phyloP scores from a whole-genome alignment of 2,797 vertebrate species.

The Betta splendens region DNA sequence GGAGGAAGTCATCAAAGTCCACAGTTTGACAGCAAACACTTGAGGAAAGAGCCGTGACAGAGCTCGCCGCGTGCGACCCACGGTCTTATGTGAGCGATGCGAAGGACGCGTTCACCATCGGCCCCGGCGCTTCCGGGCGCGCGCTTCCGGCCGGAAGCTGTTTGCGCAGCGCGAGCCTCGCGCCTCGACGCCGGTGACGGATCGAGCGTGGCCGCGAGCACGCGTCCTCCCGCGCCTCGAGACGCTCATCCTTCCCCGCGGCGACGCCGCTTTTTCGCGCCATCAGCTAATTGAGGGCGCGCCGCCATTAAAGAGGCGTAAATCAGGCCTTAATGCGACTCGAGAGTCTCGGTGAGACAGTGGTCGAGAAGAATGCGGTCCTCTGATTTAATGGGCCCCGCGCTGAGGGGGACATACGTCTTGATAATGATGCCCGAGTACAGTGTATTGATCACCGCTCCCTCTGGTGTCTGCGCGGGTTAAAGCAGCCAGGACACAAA shows the following conservation, averaged over 20 bases:
- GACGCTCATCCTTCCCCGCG: slow-evolving; percentile 51
- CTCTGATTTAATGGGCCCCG: slow-evolving; percentile 77
- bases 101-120: slow-evolving; percentile 57
- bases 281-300: slow-evolving; percentile 78
- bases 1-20: slow-evolving; percentile 36
- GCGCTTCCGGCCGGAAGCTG: slow-evolving; percentile 46
- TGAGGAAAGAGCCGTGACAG: slow-evolving; percentile 37
- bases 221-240: slow-evolving; percentile 45
- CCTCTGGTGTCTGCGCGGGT: slow-evolving; percentile 72
- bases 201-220: slow-evolving; percentile 52
- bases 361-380: slow-evolving; percentile 67
- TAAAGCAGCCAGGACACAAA: slow-evolving; percentile 69
- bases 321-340: slow-evolving; percentile 79
- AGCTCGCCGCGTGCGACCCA: slow-evolving; percentile 27
- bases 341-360: slow-evolving; percentile 63
- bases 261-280: slow-evolving; percentile 56
- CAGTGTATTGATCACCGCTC: slow-evolving; percentile 77
- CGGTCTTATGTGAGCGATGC: slow-evolving; percentile 36
- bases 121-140: slow-evolving; percentile 59
- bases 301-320: slow-evolving; percentile 76
- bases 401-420: slow-evolving; percentile 75
- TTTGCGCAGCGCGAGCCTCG: slow-evolving; percentile 56
- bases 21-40: slow-evolving; percentile 44
- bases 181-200: slow-evolving; percentile 66
- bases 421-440: slow-evolving; percentile 79